Conservation (phyloP, 1,140 invertebrate genomes). For the Anoplolepis gracilipes region DNA sequence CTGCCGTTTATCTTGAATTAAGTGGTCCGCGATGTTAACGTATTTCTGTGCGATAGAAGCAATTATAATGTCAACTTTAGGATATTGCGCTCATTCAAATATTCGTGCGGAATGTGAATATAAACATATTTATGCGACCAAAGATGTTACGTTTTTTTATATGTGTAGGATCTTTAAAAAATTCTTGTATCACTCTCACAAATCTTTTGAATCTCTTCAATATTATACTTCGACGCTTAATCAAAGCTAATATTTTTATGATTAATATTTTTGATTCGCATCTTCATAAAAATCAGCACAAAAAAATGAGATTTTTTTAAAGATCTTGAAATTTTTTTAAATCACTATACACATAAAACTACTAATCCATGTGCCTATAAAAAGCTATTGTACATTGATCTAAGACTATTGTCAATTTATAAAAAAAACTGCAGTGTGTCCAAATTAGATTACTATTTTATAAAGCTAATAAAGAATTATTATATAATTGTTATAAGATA, state of each 20-base stretch:
- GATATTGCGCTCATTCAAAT: not conserved
- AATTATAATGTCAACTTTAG: not conserved
- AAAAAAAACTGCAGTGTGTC: too few relatives aligned
- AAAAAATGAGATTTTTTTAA: not conserved
- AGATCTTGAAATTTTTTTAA: not conserved
- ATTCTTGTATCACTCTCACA: not conserved
- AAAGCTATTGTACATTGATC: not conserved
- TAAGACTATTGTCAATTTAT: not conserved
- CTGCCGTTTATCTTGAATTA: not conserved
- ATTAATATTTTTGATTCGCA: not conserved
- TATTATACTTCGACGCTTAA: not conserved
- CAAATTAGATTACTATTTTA: too few relatives aligned
- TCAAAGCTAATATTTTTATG: not conserved
- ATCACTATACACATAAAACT: not conserved
- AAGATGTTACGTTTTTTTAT: not conserved
- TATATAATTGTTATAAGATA: not conserved
- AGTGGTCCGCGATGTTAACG: not conserved
- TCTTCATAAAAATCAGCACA: too few relatives aligned
- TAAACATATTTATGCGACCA: not conserved
- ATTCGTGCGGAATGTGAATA: not conserved
- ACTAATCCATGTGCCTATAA: too few relatives aligned
- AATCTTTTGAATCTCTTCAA: not conserved
- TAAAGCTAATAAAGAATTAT: not conserved
- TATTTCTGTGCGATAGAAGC: not conserved
- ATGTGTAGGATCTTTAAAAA: not conserved